A percentile compares a stretch with the other conserved stretches of the same genome.
Conservation (phyloP, 2,797 vertebrate genomes). For the Epinephelus awoara region DNA sequence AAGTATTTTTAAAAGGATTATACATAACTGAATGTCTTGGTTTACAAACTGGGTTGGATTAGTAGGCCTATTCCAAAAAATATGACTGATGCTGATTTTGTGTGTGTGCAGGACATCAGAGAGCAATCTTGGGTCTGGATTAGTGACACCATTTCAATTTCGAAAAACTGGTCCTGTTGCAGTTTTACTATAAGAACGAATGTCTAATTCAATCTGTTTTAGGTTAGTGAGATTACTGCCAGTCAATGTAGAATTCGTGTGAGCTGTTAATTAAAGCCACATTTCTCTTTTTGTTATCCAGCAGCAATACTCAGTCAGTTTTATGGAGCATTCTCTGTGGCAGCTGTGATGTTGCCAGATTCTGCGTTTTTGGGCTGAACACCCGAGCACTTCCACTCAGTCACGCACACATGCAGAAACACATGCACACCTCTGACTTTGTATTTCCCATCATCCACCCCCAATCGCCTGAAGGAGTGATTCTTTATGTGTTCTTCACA, state of each 20-base stretch:
- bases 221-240: constrained; percentile 67
- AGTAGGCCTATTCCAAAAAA: background rate
- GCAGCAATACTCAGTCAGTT: constrained; percentile 65
- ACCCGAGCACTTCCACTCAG: constrained; percentile 18
- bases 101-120: constrained; percentile 11
- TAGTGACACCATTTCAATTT: constrained; percentile 19
- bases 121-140: constrained; percentile 1
- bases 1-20: background rate
- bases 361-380: constrained; percentile 62
- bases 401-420: constrained; percentile 10
- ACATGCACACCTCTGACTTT: constrained; percentile 37
- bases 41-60: constrained; percentile 15
- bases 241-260: constrained; percentile 64
- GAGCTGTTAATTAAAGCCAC: constrained; percentile 78
- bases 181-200: constrained; percentile 48
- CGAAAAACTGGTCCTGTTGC: constrained; percentile 41
- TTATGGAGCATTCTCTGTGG: constrained; percentile 74
- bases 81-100: background rate
- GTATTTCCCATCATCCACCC: constrained; percentile 44
- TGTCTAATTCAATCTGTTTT: constrained; percentile 72
- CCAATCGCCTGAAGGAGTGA: constrained; percentile 42
- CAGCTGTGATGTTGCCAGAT: constrained; percentile 68
- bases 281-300: constrained; percentile 69
- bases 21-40: background rate
- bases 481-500: constrained; percentile 45